These are phyloP conservation scores for Brachionus rotundiformis DNA, from an alignment of 1,140 invertebrate genomes.

Conservation along the genomic window DNA sequence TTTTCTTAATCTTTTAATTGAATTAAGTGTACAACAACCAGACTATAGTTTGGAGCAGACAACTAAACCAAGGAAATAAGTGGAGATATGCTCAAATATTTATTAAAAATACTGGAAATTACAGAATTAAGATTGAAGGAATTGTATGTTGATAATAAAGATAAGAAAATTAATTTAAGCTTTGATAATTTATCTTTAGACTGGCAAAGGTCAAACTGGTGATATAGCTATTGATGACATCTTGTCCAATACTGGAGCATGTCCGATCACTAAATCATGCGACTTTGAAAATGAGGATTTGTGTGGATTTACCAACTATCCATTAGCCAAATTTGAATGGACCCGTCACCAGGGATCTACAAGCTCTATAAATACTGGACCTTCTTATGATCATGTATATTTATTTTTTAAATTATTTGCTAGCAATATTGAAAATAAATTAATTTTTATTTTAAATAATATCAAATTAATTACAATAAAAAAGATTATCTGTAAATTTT, in stretches of 20 bases:
- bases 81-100: constrained; percentile 36
- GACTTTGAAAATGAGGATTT: constrained; percentile 50
- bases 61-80: constrained; percentile 33
- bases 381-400: constrained; percentile 50
- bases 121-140: constrained; percentile 46
- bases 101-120: constrained; percentile 42
- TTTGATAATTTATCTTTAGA: background rate
- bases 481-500: no score
- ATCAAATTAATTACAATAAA: background rate
- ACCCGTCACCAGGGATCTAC: constrained; percentile 54
- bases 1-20: background rate
- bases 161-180: background rate
- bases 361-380: constrained; percentile 52
- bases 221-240: constrained; percentile 51
- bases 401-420: background rate
- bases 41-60: constrained; percentile 15
- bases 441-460: background rate
- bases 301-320: constrained; percentile 58
- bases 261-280: constrained; percentile 8
- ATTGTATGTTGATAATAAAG: constrained; percentile 9
- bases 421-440: background rate
- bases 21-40: background rate
- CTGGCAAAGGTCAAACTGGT: constrained; percentile 28
- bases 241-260: background rate
- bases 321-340: constrained; percentile 61